These are phyloP conservation scores for Chauna torquata DNA, from an alignment of 2,113 vertebrate species.

Conservation along the genomic window DNA sequence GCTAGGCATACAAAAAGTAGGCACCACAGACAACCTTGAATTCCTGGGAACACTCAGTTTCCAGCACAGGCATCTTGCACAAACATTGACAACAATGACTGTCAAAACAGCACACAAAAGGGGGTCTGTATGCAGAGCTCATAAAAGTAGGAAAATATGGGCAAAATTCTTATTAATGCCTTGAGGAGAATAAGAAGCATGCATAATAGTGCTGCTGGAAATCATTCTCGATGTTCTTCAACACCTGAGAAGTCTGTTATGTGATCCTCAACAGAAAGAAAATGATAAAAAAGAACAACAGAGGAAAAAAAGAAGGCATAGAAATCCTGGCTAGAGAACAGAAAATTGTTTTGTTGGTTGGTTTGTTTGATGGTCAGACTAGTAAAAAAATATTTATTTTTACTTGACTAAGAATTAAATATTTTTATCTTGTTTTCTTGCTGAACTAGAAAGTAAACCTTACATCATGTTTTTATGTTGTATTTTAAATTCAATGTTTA, in stretches of 20 bases:
- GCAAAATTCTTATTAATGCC: not conserved
- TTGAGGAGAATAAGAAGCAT: not conserved
- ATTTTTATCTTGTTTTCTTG: not conserved
- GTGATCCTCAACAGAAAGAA: not conserved
- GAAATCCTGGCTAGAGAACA: not conserved
- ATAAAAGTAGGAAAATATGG: not conserved
- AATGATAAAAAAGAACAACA: not conserved
- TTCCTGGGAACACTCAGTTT: fast-evolving
- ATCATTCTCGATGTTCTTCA: not conserved
- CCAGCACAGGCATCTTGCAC: not conserved
- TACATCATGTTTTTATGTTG: not conserved
- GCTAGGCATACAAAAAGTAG: not conserved
- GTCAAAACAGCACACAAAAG: not conserved
- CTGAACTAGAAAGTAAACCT: not conserved
- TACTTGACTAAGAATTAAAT: not conserved
- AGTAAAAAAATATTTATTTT: not conserved
- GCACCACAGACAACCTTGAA: not conserved
- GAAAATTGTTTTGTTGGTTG: not conserved
- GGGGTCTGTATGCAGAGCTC: fast-evolving
- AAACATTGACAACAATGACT: not conserved
- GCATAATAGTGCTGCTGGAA: not conserved
- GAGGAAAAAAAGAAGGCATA: not conserved
- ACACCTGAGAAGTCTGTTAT: not conserved
- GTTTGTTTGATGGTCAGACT: not conserved
- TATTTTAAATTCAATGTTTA: not conserved